phyloP scores from a whole-genome alignment of 2,888 invertebrate genomes.

The Dicranocentrus wangi region DNA sequence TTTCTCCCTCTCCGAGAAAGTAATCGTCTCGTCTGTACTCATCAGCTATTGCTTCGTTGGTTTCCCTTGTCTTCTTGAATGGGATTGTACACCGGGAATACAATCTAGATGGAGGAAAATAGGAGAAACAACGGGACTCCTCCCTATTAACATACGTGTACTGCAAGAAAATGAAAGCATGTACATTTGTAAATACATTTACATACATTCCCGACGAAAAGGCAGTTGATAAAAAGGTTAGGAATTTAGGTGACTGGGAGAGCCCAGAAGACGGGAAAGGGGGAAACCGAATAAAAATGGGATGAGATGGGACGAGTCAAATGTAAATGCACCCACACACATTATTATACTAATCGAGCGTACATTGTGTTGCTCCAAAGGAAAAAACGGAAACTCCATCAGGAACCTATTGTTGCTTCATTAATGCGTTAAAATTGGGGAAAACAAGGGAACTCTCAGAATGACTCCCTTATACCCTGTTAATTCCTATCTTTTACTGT shows the following conservation, averaged over 20 bases:
- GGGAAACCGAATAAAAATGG: slow-evolving; percentile 17
- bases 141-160: neutral
- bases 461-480: neutral
- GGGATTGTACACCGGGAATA: no score
- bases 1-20: slow-evolving; percentile 42
- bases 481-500: slow-evolving; percentile 18
- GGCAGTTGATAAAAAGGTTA: no score
- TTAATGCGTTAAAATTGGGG: slow-evolving; percentile 31
- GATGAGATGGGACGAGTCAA: slow-evolving; percentile 49
- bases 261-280: neutral
- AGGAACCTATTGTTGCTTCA: slow-evolving; percentile 8
- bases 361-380: neutral
- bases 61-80: slow-evolving; percentile 34
- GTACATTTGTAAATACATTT: neutral
- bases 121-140: neutral
- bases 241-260: no score
- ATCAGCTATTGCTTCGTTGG: slow-evolving; percentile 58
- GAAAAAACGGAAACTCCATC: neutral
- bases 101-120: neutral
- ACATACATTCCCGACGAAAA: neutral
- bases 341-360: slow-evolving; percentile 29
- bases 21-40: slow-evolving; percentile 59
- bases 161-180: neutral
- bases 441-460: slow-evolving; percentile 13
- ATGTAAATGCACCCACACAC: slow-evolving; percentile 23